Evolutionary conservation across 2,888 invertebrate species (phyloP), one percentile per base, ranked within the genome.

Genomic region (Epistrophe grossulariae): DNA sequence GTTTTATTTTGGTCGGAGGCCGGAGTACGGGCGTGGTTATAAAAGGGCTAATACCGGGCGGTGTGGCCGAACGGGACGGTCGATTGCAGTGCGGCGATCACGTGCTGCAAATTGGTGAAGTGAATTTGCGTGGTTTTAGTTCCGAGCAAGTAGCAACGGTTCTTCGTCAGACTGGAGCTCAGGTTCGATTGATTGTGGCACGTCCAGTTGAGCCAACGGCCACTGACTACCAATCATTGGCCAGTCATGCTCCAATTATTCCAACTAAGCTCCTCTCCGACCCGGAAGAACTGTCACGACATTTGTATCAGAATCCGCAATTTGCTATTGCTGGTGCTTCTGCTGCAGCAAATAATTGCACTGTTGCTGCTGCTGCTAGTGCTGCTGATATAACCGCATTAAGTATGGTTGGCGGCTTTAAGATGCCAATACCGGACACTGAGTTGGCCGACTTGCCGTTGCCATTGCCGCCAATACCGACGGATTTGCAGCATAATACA

Each of bases 21-120:
- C 96, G 98, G 89, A 99, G 98, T 93, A 99, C 99, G 48, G 99
- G 99, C 48, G 99, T 99, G 79, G 99, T 99, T 81, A 98, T 99
- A 90, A 99, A 99, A 94, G 98, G 98, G 88, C 97, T 99, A 89
- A 94, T 99, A 79, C 99, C 99, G 8, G 99, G 99, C 45, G 99
- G 99, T 87, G 97, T 98, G 19, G 99, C 99, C 50, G 99, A 99
- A 93, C 96, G 97, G 92, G 99, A 99, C 94, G 97, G 97, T 84
- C 95, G 99, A 72, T 94, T 99, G 89, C 98, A 98, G 93, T 97
- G 98, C 93, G 99, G 99, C 10, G 99, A 99, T 93, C 99, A 99
- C 94, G 97, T 99, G 90, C 94, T 99, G 90, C 99, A 99, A 94
- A 97, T 98, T 90, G 97, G 97, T 62, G 97, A 98, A 89, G 97